These are phyloP conservation scores for Megalonaias nervosa DNA, from an alignment of 1,140 invertebrate species.

Conservation along the genomic window DNA sequence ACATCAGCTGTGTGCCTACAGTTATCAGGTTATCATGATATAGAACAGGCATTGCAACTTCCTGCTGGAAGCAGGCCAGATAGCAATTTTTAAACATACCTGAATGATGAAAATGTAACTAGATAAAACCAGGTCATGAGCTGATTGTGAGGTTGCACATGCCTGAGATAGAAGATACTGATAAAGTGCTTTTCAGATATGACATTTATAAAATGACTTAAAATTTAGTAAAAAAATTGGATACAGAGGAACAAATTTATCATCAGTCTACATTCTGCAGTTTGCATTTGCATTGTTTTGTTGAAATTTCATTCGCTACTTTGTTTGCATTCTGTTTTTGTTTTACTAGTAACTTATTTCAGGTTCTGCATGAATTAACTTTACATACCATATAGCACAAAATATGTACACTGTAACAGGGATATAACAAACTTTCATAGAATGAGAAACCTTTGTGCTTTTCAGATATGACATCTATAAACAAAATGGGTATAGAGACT, in stretches of 20 bases:
- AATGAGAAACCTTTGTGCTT: too few relatives aligned
- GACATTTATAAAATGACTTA: background rate
- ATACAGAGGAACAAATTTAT: background rate
- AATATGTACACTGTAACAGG: too few relatives aligned
- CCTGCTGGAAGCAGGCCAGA: too few relatives aligned
- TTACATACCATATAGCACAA: too few relatives aligned
- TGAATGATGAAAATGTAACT: too few relatives aligned
- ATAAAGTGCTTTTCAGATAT: background rate
- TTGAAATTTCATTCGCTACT: background rate
- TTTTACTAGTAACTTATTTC: background rate
- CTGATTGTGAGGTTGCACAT: background rate
- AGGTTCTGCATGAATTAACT: too few relatives aligned
- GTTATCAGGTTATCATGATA: conserved; percentile 79
- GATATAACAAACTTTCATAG: too few relatives aligned
- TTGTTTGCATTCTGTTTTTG: background rate
- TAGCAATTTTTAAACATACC: too few relatives aligned
- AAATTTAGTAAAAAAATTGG: background rate
- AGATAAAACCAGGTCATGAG: background rate
- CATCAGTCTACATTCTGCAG: too few relatives aligned
- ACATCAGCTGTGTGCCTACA: conserved; percentile 92
- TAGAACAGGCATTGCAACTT: background rate
- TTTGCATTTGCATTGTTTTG: background rate
- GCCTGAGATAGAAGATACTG: background rate
- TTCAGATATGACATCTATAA: too few relatives aligned
- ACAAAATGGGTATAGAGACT: background rate